These are phyloP conservation scores for Polydrusus tereticollis DNA, from an alignment of 2,888 invertebrate species.

Conservation along the genomic window DNA sequence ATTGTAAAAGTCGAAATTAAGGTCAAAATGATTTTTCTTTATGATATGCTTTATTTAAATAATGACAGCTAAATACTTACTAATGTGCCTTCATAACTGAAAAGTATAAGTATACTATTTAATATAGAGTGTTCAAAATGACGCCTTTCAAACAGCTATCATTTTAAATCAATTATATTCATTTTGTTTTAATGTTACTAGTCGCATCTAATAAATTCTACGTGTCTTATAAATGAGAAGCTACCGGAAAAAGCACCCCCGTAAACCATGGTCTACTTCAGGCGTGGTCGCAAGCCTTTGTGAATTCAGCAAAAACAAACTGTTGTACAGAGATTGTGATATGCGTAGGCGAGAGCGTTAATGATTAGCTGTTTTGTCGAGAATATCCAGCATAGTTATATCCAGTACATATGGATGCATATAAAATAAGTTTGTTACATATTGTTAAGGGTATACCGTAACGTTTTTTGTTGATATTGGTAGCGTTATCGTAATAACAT, in stretches of 20 bases:
- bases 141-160: constrained; percentile 42
- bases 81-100: constrained; percentile 46
- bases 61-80: constrained; percentile 43
- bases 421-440: neutral
- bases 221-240: neutral
- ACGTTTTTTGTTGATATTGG: no score
- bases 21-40: neutral
- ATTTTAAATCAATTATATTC: constrained; percentile 4
- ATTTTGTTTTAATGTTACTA: neutral
- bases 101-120: constrained; percentile 46
- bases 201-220: neutral
- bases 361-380: constrained; percentile 9
- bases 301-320: constrained; percentile 33
- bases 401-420: no score
- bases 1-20: neutral
- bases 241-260: constrained; percentile 7
- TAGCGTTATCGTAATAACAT: no score
- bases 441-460: no score
- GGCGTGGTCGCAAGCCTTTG: constrained; percentile 36
- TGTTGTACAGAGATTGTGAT: constrained; percentile 49
- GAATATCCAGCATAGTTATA: neutral
- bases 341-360: constrained; percentile 36
- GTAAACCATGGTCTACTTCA: neutral
- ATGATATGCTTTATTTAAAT: constrained; percentile 12
- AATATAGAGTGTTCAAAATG: constrained; percentile 36